Conservation (phyloP, 2,888 invertebrate species). For the Hipparchia semele region DNA sequence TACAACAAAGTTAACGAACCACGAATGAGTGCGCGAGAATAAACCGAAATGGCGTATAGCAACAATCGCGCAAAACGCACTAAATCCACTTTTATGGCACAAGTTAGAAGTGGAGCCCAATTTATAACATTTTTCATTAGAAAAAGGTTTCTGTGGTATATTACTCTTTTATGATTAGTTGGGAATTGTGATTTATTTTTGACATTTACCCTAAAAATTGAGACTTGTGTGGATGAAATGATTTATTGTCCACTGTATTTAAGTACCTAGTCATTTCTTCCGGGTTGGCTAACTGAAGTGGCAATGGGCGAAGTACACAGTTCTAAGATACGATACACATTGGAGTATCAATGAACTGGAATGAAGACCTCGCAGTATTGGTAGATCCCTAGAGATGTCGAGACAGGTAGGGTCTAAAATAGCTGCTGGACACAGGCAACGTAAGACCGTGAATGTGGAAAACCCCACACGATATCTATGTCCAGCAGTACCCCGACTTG, state of each 20-base stretch:
- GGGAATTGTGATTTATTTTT: constrained; percentile 10
- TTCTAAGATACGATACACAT: too few species aligned
- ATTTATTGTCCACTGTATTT: too few species aligned
- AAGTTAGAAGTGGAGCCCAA: constrained; percentile 44
- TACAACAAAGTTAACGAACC: constrained; percentile 79
- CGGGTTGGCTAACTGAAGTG: background rate
- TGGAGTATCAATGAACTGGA: too few species aligned
- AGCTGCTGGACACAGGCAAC: too few species aligned
- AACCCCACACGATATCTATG: too few species aligned
- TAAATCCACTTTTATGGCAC: constrained; percentile 58
- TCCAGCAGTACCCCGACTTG: too few species aligned
- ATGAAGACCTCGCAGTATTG: too few species aligned
- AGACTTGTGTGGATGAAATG: background rate
- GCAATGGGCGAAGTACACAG: too few species aligned
- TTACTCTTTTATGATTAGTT: constrained; percentile 24
- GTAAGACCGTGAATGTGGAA: too few species aligned
- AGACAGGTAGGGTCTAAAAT: too few species aligned
- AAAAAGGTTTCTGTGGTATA: constrained; percentile 20
- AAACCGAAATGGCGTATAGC: constrained; percentile 72
- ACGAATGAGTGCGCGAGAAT: constrained; percentile 71
- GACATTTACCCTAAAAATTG: background rate
- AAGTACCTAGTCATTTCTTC: background rate
- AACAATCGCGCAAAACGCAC: constrained; percentile 75
- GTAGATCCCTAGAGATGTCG: too few species aligned
- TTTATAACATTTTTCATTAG: constrained; percentile 35